Evolutionary conservation across 2,888 invertebrate species (phyloP).

Genomic region (Notodonta ziczac): DNA sequence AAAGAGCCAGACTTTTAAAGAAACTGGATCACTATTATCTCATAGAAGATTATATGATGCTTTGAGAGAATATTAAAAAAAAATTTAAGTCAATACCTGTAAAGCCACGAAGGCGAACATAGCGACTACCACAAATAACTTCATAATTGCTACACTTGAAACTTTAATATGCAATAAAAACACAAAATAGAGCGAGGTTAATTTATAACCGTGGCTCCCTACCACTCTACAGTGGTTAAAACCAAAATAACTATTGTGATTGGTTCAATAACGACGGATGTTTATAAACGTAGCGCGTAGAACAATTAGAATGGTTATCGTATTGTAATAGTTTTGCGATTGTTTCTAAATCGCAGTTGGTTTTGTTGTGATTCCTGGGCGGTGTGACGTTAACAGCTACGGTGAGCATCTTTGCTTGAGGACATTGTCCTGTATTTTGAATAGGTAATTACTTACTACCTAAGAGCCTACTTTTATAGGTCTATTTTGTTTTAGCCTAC

Average conservation of each 20-base stretch:
- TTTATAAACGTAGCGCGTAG: slow-evolving; percentile 62
- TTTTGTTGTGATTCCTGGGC: slow-evolving; percentile 33
- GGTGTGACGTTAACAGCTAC: slow-evolving; percentile 24
- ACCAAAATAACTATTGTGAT: slow-evolving; percentile 58
- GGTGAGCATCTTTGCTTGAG: not conserved
- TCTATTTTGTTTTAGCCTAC: too few species aligned
- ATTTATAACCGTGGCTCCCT: slow-evolving; percentile 62
- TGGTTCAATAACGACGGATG: slow-evolving; percentile 51
- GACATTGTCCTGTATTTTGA: not conserved
- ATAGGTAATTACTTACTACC: too few species aligned
- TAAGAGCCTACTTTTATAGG: too few species aligned
- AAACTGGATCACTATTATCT: too few species aligned
- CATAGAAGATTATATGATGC: too few species aligned
- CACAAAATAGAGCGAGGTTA: slow-evolving; percentile 25
- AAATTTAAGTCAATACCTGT: slow-evolving; percentile 53
- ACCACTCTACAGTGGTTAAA: slow-evolving; percentile 29
- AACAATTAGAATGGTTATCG: slow-evolving; percentile 69
- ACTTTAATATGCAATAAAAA: slow-evolving; percentile 45
- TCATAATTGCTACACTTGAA: slow-evolving; percentile 48
- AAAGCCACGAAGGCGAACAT: slow-evolving; percentile 67
- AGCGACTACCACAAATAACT: slow-evolving; percentile 57
- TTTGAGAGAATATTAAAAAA: slow-evolving; percentile 3
- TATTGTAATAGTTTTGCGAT: slow-evolving; percentile 17
- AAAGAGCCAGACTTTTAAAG: too few species aligned
- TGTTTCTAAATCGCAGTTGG: slow-evolving; percentile 49